Conservation (phyloP, 2,797 vertebrate species). For the Pangasius sanitwongsei region DNA sequence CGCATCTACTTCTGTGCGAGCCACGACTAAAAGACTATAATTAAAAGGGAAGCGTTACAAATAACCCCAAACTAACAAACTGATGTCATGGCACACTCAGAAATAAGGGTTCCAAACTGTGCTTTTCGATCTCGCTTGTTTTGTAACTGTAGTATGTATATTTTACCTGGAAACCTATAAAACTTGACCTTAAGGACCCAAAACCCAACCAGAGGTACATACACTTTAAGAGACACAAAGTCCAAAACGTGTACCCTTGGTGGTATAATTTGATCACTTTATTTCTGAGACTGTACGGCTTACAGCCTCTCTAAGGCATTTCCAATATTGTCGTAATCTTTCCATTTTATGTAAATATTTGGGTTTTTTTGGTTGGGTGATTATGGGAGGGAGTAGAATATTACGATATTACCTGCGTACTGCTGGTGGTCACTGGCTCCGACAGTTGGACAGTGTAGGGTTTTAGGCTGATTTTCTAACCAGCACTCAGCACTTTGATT, state of each 20-base stretch:
- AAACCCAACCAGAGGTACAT: not conserved
- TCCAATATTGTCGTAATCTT: not conserved
- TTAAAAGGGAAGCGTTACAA: slow-evolving; percentile 4
- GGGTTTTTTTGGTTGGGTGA: no score
- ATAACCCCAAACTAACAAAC: not conserved
- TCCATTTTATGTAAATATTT: not conserved
- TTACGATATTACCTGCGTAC: not conserved
- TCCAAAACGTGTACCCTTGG: not conserved
- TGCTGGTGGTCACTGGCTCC: not conserved
- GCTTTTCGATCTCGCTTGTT: not conserved
- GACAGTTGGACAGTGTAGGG: slow-evolving; percentile 57
- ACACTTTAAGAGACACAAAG: not conserved
- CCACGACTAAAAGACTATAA: slow-evolving; percentile 3
- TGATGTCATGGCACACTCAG: not conserved
- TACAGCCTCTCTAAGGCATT: not conserved
- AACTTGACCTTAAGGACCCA: not conserved
- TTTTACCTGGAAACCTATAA: not conserved
- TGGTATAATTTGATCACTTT: not conserved
- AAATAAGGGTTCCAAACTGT: not conserved
- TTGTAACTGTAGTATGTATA: not conserved
- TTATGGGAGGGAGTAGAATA: not conserved
- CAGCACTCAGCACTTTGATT: slow-evolving; percentile 63
- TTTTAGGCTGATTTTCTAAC: slow-evolving; percentile 67
- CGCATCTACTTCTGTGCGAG: slow-evolving; percentile 38
- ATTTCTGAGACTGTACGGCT: no score